Percentiles rank a stretch among this genome's conserved stretches.
Conservation (phyloP, 2,888 invertebrate genomes). For the Catocala sponsa region DNA sequence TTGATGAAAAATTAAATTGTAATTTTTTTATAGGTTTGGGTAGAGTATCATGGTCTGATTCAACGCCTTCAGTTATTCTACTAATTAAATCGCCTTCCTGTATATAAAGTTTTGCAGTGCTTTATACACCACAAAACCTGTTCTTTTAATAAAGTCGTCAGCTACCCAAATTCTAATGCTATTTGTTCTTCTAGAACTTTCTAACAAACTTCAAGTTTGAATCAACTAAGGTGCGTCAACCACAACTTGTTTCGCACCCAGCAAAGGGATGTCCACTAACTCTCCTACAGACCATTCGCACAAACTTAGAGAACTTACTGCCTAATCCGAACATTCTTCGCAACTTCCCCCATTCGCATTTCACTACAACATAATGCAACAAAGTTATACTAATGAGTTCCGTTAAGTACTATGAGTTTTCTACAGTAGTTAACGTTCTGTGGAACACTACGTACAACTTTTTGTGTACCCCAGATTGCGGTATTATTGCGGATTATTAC, state of each 20-base stretch:
- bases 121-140: too few relatives aligned
- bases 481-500: too few relatives aligned
- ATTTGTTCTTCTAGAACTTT: too few relatives aligned
- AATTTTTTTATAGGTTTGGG: too few relatives aligned
- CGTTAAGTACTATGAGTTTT: constrained; percentile 6
- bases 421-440: background rate
- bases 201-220: constrained; percentile 17
- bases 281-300: constrained; percentile 28
- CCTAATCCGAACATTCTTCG: constrained; percentile 44
- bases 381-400: constrained; percentile 43
- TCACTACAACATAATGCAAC: constrained; percentile 42
- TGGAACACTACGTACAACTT: too few relatives aligned
- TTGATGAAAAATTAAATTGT: too few relatives aligned
- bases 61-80: too few relatives aligned
- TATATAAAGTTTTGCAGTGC: too few relatives aligned
- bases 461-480: too few relatives aligned
- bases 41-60: too few relatives aligned
- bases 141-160: background rate
- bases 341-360: constrained; percentile 43
- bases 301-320: constrained; percentile 35
- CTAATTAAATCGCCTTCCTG: too few relatives aligned
- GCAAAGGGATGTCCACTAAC: constrained; percentile 31
- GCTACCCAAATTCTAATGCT: too few relatives aligned
- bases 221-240: constrained; percentile 27
- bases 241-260: constrained; percentile 25